Base-by-base conservation (phyloP, 2,888 invertebrate genomes). In the Cantharis nigra region DNA sequence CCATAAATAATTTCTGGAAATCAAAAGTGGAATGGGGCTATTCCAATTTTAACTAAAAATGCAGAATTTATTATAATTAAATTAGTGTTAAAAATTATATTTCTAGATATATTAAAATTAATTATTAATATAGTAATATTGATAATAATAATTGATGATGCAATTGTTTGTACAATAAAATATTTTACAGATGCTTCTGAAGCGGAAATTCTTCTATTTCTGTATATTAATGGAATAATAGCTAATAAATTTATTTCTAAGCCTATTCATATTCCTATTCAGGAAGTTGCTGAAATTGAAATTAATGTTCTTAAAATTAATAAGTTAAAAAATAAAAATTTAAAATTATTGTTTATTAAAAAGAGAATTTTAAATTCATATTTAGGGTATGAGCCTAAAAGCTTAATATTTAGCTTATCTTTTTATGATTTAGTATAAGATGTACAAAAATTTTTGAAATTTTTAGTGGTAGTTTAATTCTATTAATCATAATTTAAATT, bases 181-280 rank as follows among this genome's bases (percentile, higher is more conserved):
- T 92, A 92, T 89, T 92, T 92, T 88, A 92, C 85, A 0, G 90
- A 88, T n/a, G 91, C 87, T 90, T 92, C 91, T 0, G 90, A 88
- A 0, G 89, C 85, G 83, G 89, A 79, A 82, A 90, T 84, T 85
- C 91, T 91, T 85, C 89, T 89, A 33, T 86, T 86, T 64, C 87
- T 88, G 80, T 88, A 89, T 87, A 92, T 90, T 85, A 92, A 81
- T 78, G 92, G 92, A 70, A 92, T 92, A 90, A 92, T 91, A 83
- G 91, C 90, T 83, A 92, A 85, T 82, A 92, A 83, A 88, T 92
- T 92, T 88, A 92, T 91, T 90, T 92, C 92, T 90, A 92, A 87
- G 0, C 91, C 91, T 88, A 92, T 90, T 91, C 92, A 92, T 86
- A 88, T 87, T 81, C 86, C 81, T 83, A 90, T 81, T 84, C 90